Evolutionary conservation across 1,140 invertebrate species (phyloP).

Genomic region (Bradysia coprophila): DNA sequence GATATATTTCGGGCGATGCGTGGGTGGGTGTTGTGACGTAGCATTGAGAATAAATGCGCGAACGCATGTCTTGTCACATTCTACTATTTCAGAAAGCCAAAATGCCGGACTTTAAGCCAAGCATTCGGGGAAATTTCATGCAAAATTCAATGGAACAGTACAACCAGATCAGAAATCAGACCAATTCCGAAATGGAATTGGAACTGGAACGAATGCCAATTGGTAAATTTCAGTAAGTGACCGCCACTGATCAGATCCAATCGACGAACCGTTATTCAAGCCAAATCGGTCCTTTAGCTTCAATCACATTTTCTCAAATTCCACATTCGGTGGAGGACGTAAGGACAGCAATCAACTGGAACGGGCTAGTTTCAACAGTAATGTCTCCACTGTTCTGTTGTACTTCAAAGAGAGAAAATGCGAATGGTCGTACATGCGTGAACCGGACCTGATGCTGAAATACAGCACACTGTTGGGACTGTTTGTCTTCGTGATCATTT

Average conservation of each 20-base stretch:
- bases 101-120: not conserved
- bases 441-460: constrained; percentile 22
- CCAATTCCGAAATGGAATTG: constrained; percentile 24
- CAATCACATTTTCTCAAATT: constrained; percentile 1
- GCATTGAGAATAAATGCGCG: too few relatives aligned
- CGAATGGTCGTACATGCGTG: constrained; percentile 16
- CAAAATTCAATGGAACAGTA: constrained; percentile 22
- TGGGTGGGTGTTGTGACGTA: too few relatives aligned
- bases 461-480: constrained; percentile 14
- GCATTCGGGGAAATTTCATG: constrained; percentile 14
- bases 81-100: not conserved
- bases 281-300: not conserved
- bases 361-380: constrained; percentile 12
- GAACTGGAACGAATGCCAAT: constrained; percentile 24
- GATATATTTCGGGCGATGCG: too few relatives aligned
- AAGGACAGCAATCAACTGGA: not conserved
- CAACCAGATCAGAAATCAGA: constrained; percentile 22
- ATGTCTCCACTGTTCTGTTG: constrained; percentile 18
- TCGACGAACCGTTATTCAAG: too few relatives aligned
- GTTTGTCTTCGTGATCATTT: constrained; percentile 12
- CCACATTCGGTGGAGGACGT: not conserved
- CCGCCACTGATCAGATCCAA: too few relatives aligned
- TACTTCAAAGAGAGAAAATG: constrained; percentile 19
- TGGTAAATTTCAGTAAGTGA: constrained; percentile 19
- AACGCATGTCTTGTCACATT: too few relatives aligned